phyloP scores from a whole-genome alignment of 2,888 invertebrate genomes.

The Busseola fusca region DNA sequence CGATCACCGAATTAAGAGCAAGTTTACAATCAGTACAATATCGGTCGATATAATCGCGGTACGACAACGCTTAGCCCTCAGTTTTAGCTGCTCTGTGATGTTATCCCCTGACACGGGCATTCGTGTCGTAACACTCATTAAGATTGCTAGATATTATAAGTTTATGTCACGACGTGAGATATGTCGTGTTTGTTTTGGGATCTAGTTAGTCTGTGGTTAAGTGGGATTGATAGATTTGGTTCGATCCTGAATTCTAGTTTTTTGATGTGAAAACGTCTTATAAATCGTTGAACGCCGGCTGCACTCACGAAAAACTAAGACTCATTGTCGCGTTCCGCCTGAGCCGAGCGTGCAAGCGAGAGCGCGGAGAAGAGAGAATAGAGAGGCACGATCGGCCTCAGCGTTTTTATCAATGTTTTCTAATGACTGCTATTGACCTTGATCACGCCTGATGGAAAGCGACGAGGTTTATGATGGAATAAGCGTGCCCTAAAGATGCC shows the following conservation, averaged over 20 bases:
- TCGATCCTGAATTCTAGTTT: background rate
- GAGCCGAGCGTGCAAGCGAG: too few relatives aligned
- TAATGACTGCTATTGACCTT: too few relatives aligned
- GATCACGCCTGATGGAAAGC: too few relatives aligned
- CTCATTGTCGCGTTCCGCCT: too few relatives aligned
- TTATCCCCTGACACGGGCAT: conserved; percentile 48
- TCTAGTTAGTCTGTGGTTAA: conserved; percentile 9
- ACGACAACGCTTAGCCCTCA: conserved; percentile 12
- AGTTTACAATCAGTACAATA: conserved; percentile 28
- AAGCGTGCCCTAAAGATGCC: too few relatives aligned
- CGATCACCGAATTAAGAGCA: conserved; percentile 48
- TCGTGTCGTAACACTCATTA: conserved; percentile 58
- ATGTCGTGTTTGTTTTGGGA: conserved; percentile 48
- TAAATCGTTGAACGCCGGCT: too few relatives aligned
- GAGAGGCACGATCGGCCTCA: too few relatives aligned
- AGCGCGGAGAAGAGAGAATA: too few relatives aligned
- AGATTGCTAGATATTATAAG: conserved; percentile 52
- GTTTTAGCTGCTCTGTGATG: conserved; percentile 20
- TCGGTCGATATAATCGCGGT: conserved; percentile 39
- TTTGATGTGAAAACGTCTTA: too few relatives aligned
- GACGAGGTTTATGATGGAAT: too few relatives aligned
- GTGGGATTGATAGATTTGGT: conserved; percentile 2
- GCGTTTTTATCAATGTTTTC: too few relatives aligned
- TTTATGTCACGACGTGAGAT: conserved; percentile 37
- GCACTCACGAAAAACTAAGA: too few relatives aligned